These are phyloP conservation scores for Nyctibius bracteatus DNA, from an alignment of 2,113 vertebrate genomes.

Conservation along the genomic window DNA sequence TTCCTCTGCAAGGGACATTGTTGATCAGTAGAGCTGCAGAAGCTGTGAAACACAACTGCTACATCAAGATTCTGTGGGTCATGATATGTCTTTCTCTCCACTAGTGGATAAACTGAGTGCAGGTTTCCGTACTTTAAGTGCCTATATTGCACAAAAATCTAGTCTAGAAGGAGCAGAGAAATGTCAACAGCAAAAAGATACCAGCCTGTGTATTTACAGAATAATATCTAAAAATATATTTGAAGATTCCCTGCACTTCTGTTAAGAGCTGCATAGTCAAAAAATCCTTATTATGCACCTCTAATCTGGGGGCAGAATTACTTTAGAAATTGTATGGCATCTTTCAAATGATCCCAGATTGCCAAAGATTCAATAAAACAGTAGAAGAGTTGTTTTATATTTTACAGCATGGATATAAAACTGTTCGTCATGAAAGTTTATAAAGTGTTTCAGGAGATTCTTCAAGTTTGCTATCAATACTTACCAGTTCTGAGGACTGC, in stretches of 20 bases:
- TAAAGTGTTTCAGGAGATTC: neutral
- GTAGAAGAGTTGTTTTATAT: neutral
- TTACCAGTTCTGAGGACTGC: slow-evolving; percentile 3
- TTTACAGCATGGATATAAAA: slow-evolving; percentile 5
- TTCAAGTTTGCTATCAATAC: neutral
- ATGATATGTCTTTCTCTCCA: neutral
- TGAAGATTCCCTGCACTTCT: neutral
- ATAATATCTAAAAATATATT: neutral
- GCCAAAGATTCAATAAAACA: neutral
- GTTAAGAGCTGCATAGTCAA: neutral
- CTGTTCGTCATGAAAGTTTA: neutral
- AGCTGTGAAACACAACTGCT: neutral
- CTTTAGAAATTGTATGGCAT: neutral
- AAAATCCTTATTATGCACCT: neutral
- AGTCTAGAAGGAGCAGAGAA: neutral
- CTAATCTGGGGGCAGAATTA: neutral
- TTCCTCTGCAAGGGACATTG: neutral
- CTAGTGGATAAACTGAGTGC: neutral
- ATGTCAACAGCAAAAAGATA: neutral
- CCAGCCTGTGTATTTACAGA: neutral
- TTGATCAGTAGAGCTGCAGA: neutral
- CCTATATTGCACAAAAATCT: neutral
- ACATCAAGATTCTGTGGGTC: neutral
- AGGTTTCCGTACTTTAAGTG: neutral
- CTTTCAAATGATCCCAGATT: neutral